A percentile compares a stretch with the other conserved stretches of the same genome.
These are phyloP conservation scores for Charadrius vociferus DNA, from an alignment of 2,113 vertebrate genomes.

Conservation along the genomic window DNA sequence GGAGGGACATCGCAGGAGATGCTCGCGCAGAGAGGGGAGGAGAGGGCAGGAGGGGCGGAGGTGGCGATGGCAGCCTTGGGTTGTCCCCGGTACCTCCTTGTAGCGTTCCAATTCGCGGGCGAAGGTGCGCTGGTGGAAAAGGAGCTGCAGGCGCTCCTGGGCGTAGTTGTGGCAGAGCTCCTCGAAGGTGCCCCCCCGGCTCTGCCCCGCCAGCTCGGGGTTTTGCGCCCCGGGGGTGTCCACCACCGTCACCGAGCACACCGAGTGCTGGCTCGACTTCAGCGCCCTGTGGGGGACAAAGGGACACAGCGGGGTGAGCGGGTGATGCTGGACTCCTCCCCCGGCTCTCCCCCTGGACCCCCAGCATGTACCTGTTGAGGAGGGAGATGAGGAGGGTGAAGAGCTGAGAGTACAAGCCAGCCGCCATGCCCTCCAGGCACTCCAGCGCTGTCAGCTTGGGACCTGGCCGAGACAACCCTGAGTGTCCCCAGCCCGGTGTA, in stretches of 20 bases:
- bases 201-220: constrained; percentile 83
- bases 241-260: constrained; percentile 94
- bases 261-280: constrained; percentile 94
- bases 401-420: constrained; percentile 91
- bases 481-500: fast-evolving
- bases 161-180: constrained; percentile 98
- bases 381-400: constrained; percentile 95
- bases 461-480: constrained; percentile 71
- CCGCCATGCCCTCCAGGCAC: constrained; percentile 93
- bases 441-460: constrained; percentile 90
- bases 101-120: constrained; percentile 91
- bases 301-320: fast-evolving
- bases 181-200: constrained; percentile 91
- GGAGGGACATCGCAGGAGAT: fast-evolving
- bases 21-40: background rate
- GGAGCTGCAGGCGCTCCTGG: constrained; percentile 93
- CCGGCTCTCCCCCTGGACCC: fast-evolving
- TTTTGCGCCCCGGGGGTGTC: constrained; percentile 97
- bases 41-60: background rate
- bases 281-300: constrained; percentile 80
- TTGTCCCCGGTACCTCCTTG: constrained; percentile 85
- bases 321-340: fast-evolving
- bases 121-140: constrained; percentile 93
- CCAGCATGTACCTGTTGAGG: constrained; percentile 84
- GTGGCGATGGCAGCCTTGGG: fast-evolving